Evolutionary conservation across 2,113 vertebrate species (phyloP), one percentile per base, ranked within the genome.

Genomic region (Lamprologus sp.): DNA sequence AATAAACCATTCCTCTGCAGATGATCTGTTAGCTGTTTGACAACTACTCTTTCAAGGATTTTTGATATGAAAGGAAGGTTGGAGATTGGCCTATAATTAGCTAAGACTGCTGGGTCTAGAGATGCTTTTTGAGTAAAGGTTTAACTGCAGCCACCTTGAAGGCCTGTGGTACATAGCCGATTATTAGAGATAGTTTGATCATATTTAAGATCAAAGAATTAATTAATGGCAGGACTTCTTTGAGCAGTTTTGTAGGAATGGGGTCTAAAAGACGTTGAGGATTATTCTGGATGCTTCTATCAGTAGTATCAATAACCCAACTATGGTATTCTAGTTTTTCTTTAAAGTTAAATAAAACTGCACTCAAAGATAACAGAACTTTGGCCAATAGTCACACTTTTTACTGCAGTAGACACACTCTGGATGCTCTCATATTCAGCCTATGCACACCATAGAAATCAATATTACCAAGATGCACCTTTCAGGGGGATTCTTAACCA

Each of bases 181-280:
- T 60, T 0, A 60, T 31, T 31, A 60, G 56, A 17, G 56, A 60
- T 6, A 17, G 4, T 3, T 9, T 31, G 26, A 9, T 31, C 8
- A 60, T 9, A 31, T 60, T 0, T 58, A 28, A 58, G 13, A 58
- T 9, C 0, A 3, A 58, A 58, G 26, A 0, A 58, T 15, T 58
- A 15, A 58, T 4, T 0, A 28, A 58, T 28, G 26, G 26, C 7
- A 58, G 55, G 5, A 58, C 55, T 58, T 58, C 14, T 58, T 31
- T 58, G 7, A 31, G 26, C 26, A 31, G 14, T 9, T 0, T 17
- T 31, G 56, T 3, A 17, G 3, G 56, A 17, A 9, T 31, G 26
- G 56, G 56, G 14, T 60, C 26, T 60, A 17, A 60, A 60, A 6
- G 14, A 60, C 0, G 1, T 58, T 17, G 26, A 17, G 28, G 28